phyloP scores from a whole-genome alignment of 1,140 invertebrate genomes.

The Bradysia coprophila region DNA sequence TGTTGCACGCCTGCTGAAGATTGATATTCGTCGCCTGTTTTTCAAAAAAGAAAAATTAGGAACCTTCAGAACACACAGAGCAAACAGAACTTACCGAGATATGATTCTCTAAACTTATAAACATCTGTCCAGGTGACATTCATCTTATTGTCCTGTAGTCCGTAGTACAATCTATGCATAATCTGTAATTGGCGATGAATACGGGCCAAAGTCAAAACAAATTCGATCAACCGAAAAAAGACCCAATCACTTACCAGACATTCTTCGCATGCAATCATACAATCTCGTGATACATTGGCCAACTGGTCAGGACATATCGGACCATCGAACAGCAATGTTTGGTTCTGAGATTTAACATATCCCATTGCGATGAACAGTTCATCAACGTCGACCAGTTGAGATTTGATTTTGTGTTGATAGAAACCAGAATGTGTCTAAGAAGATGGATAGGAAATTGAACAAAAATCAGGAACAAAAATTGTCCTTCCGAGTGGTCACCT shows the following conservation, averaged over 20 bases:
- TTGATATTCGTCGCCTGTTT: too few species aligned
- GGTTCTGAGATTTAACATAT: conserved; percentile 35
- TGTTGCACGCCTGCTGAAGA: too few species aligned
- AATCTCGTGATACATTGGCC: conserved; percentile 58
- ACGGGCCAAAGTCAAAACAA: not conserved
- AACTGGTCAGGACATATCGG: conserved; percentile 66
- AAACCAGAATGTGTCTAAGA: conserved; percentile 65
- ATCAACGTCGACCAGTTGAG: conserved; percentile 54
- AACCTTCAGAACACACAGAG: not conserved
- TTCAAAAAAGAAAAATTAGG: too few species aligned
- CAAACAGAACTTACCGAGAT: not conserved
- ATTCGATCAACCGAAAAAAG: not conserved
- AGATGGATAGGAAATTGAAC: conserved; percentile 3
- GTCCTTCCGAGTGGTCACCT: conserved; percentile 29
- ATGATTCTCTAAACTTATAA: not conserved
- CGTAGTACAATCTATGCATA: not conserved
- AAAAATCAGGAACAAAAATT: not conserved
- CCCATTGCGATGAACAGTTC: conserved; percentile 64
- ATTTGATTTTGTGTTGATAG: conserved; percentile 69
- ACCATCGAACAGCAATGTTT: conserved; percentile 36
- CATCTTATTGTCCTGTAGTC: not conserved
- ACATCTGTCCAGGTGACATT: not conserved
- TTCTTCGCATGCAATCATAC: conserved; percentile 73
- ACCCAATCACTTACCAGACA: conserved; percentile 42
- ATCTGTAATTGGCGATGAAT: not conserved